phyloP scores from a whole-genome alignment of 92 coral and sea anemone genomes.

The Meandrina meandrites region DNA sequence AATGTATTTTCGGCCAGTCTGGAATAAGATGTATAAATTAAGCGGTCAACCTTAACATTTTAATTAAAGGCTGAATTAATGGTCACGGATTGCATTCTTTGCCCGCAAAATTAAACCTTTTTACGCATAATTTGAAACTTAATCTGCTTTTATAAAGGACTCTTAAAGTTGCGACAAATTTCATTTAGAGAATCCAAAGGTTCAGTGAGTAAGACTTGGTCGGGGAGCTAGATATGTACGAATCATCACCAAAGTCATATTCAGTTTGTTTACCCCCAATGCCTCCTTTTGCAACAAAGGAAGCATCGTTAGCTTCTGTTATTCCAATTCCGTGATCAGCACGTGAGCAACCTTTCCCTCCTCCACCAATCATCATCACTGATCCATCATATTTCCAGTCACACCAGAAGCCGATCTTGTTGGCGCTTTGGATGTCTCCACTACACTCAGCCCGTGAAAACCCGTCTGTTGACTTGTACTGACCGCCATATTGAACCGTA shows the following conservation, averaged over 20 bases:
- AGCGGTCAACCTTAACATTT: too few relatives aligned
- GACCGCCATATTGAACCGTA: background rate
- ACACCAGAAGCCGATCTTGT: background rate
- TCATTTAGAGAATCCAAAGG: background rate
- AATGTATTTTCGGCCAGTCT: too few relatives aligned
- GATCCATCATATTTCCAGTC: background rate
- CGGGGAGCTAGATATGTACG: background rate
- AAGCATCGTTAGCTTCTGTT: conserved; percentile 18
- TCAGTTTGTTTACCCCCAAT: background rate
- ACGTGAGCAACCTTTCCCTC: conserved; percentile 9
- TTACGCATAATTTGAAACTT: too few relatives aligned
- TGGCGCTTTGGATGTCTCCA: conserved; percentile 27
- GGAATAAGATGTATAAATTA: too few relatives aligned
- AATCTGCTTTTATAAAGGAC: too few relatives aligned
- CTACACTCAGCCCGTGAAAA: background rate
- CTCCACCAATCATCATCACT: conserved; percentile 51
- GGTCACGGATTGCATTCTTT: too few relatives aligned
- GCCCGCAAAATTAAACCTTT: too few relatives aligned
- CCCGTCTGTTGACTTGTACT: background rate
- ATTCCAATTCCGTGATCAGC: conserved; percentile 40
- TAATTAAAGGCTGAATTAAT: too few relatives aligned
- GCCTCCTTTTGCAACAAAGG: background rate
- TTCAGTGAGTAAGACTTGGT: conserved; percentile 25
- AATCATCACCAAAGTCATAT: conserved; percentile 28
- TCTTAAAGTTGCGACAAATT: too few relatives aligned